These are phyloP conservation scores for Pomatorhinus ruficollis DNA, from an alignment of 2,113 vertebrate species.

Conservation along the genomic window DNA sequence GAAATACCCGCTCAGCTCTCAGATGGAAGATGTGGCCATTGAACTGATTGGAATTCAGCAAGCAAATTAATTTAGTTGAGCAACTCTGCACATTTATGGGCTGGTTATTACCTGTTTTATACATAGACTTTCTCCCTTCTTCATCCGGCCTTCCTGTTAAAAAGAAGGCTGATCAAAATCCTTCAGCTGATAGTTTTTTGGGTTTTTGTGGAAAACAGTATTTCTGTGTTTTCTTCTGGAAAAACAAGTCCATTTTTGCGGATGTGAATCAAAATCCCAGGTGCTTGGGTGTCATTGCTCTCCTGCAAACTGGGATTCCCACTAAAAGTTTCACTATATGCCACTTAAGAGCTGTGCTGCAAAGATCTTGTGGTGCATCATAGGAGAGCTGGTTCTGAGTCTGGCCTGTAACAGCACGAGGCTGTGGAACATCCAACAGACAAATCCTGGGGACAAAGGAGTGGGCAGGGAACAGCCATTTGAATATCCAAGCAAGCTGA, in stretches of 20 bases:
- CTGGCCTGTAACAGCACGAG: accelerated
- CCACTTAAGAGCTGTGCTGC: not conserved
- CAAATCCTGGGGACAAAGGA: not conserved
- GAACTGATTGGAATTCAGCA: not conserved
- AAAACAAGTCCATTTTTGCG: not conserved
- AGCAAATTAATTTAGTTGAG: not conserved
- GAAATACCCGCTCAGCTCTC: not conserved
- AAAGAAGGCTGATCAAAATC: not conserved
- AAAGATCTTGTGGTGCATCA: accelerated
- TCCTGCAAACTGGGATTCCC: not conserved
- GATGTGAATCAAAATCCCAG: accelerated
- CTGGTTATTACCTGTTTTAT: not conserved
- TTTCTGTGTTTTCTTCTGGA: not conserved
- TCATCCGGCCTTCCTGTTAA: not conserved
- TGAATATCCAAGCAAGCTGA: not conserved
- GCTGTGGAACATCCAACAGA: not conserved
- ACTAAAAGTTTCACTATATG: not conserved
- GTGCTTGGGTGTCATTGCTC: not conserved
- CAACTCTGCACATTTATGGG: not conserved
- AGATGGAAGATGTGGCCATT: not conserved
- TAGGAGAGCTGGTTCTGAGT: not conserved
- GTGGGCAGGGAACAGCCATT: not conserved
- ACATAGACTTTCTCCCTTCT: not conserved
- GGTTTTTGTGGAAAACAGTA: not conserved
- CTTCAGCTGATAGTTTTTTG: not conserved